Percentiles rank a stretch among this genome's conserved stretches.
phyloP scores from a whole-genome alignment of 2,113 vertebrate species.

The Polyodon spathula region DNA sequence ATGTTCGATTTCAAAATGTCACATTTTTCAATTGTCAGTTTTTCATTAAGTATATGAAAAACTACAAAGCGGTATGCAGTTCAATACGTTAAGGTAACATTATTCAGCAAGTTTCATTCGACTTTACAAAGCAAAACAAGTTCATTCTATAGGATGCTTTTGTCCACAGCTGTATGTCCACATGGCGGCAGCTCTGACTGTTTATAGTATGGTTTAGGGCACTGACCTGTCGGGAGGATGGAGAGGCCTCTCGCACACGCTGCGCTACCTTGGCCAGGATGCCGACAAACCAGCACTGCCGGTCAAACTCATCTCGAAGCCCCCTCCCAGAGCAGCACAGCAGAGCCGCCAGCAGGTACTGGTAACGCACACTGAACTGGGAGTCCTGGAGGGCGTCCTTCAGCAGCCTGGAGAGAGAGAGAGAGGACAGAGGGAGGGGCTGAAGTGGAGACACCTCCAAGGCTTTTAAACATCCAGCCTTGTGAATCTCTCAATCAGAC shows the following conservation, averaged over 20 bases:
- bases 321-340: conserved; percentile 85
- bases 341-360: conserved; percentile 84
- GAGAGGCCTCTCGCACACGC: conserved; percentile 71
- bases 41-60: too few relatives aligned
- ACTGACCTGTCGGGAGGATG: conserved; percentile 73
- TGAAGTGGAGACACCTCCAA: neutral
- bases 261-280: conserved; percentile 76
- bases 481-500: neutral
- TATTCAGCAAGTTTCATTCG: too few relatives aligned
- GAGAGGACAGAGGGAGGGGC: neutral
- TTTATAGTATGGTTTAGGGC: neutral
- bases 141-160: too few relatives aligned
- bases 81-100: too few relatives aligned
- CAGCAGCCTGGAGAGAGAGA: conserved; percentile 63
- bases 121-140: too few relatives aligned
- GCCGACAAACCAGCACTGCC: conserved; percentile 80
- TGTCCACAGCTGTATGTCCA: too few relatives aligned
- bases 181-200: neutral
- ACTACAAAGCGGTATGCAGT: too few relatives aligned
- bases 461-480: too few relatives aligned
- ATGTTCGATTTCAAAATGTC: too few relatives aligned
- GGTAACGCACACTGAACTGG: conserved; percentile 92
- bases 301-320: conserved; percentile 83
- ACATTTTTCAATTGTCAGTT: too few relatives aligned
- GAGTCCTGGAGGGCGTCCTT: conserved; percentile 90